These are phyloP conservation scores for Pammene fasciana DNA, from an alignment of 2,888 invertebrate genomes.

Conservation along the genomic window DNA sequence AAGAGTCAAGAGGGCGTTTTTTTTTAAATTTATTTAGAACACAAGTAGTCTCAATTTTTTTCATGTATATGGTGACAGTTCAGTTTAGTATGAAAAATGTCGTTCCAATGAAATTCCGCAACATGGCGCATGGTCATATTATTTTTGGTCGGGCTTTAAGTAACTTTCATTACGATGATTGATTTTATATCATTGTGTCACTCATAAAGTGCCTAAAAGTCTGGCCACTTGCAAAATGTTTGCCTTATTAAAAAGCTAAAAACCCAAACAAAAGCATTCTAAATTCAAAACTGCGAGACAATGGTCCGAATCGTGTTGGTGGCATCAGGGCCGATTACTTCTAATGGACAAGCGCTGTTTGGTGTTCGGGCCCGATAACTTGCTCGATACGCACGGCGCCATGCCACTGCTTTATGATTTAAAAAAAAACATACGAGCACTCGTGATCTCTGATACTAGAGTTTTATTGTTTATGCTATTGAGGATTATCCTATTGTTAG, in stretches of 20 bases:
- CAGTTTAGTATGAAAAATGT: too few species aligned
- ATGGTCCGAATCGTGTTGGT: slow-evolving; percentile 73
- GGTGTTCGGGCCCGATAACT: slow-evolving; percentile 75
- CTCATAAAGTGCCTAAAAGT: too few species aligned
- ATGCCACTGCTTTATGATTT: slow-evolving; percentile 74
- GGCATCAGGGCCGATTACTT: slow-evolving; percentile 82
- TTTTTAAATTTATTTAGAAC: too few species aligned
- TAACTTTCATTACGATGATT: too few species aligned
- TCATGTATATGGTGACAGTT: too few species aligned
- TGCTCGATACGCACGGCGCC: slow-evolving; percentile 81
- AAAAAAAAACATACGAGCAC: slow-evolving; percentile 53
- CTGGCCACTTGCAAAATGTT: slow-evolving; percentile 1
- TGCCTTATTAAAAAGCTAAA: not conserved
- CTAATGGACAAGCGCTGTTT: slow-evolving; percentile 84
- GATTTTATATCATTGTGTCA: too few species aligned
- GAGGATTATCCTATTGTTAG: slow-evolving; percentile 30
- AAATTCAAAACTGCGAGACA: slow-evolving; percentile 67
- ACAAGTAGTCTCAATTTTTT: too few species aligned
- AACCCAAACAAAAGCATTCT: slow-evolving; percentile 53
- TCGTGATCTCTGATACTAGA: slow-evolving; percentile 63
- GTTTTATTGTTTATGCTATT: slow-evolving; percentile 35
- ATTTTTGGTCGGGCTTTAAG: too few species aligned
- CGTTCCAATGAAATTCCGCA: too few species aligned
- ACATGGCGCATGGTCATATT: too few species aligned
- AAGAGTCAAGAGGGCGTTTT: too few species aligned